These are phyloP conservation scores for Drosophila ustulata DNA, from an alignment of 2,888 invertebrate genomes.

Conservation along the genomic window DNA sequence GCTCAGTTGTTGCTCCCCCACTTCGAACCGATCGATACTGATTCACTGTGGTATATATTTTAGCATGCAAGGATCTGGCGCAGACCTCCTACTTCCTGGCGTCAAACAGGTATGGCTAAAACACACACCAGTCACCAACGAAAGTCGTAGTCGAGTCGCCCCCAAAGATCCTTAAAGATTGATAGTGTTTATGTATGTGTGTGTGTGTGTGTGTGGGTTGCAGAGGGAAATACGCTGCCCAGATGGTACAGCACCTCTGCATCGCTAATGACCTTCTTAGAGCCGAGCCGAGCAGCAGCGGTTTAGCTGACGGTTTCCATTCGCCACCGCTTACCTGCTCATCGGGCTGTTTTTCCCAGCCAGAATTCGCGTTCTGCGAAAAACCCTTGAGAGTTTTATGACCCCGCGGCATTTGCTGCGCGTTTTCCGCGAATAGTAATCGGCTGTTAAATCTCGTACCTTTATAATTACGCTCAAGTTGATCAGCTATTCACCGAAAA, in stretches of 20 bases:
- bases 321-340: constrained; percentile 23
- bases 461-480: neutral
- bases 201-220: neutral
- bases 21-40: constrained; percentile 39
- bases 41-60: constrained; percentile 70
- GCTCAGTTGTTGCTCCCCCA: constrained; percentile 28
- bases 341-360: neutral
- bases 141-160: neutral
- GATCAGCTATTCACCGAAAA: neutral
- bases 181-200: neutral
- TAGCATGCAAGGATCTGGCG: constrained; percentile 97
- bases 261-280: neutral
- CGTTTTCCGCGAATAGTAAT: constrained; percentile 4
- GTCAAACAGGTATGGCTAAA: constrained; percentile 92
- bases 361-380: neutral
- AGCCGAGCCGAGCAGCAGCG: neutral
- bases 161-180: neutral
- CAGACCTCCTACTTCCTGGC: constrained; percentile 99
- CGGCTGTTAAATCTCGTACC: neutral
- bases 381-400: constrained; percentile 22
- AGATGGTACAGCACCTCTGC: neutral
- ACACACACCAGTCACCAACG: neutral
- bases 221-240: neutral
- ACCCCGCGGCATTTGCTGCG: neutral
- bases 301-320: neutral